A percentile compares a stretch with the other conserved stretches of the same genome.
Conservation (phyloP, 1,140 invertebrate species). For the Thereuonema tuberculata region DNA sequence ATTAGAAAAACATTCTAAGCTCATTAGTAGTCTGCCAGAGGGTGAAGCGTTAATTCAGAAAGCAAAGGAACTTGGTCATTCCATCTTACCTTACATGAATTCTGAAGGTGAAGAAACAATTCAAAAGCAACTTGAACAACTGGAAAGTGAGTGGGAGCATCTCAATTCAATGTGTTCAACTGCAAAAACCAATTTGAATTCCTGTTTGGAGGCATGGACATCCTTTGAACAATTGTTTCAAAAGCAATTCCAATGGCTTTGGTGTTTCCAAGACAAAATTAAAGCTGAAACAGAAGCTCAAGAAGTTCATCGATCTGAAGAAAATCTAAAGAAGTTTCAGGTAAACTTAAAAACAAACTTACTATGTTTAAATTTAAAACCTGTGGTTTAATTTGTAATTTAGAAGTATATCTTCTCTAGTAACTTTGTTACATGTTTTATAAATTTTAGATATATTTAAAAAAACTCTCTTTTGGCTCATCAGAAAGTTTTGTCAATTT, state of each 20-base stretch:
- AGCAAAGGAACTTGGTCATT: slow-evolving; percentile 57
- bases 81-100: slow-evolving; percentile 63
- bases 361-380: no score
- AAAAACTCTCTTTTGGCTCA: no score
- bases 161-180: slow-evolving; percentile 65
- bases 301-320: slow-evolving; percentile 64
- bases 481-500: no score
- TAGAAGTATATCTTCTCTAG: no score
- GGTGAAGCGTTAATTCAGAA: slow-evolving; percentile 57
- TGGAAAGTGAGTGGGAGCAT: slow-evolving; percentile 77
- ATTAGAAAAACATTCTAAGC: slow-evolving; percentile 51
- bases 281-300: slow-evolving; percentile 35
- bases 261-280: slow-evolving; percentile 28
- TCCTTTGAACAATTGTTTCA: slow-evolving; percentile 63
- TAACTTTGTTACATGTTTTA: no score
- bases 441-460: no score
- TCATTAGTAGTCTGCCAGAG: slow-evolving; percentile 48
- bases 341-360: no score
- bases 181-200: slow-evolving; percentile 55
- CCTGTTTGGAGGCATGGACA: slow-evolving; percentile 72
- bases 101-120: slow-evolving; percentile 72
- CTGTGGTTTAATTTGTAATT: no score
- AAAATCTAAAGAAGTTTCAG: slow-evolving; percentile 60
- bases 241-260: slow-evolving; percentile 62
- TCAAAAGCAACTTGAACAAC: slow-evolving; percentile 63